Base-by-base conservation (phyloP, 2,113 vertebrate species). In the Phylloscopus trochiloides region DNA sequence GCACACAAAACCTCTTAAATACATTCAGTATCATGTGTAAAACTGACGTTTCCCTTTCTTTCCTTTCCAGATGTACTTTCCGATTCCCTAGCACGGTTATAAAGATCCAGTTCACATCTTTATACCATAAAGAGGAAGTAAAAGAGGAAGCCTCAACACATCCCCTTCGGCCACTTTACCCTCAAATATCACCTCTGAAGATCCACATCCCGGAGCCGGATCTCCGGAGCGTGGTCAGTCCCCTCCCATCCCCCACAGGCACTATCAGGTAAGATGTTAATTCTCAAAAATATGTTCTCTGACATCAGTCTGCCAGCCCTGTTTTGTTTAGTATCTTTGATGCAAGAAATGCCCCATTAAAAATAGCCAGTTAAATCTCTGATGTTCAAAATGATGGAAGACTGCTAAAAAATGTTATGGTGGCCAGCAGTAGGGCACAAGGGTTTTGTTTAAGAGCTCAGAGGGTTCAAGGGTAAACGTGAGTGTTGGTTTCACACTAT, bases 161-260 rank as follows among this genome's bases (percentile, higher is more conserved):
- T 20, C 98, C 98, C 3, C 98, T 98, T 50, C 98, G 98, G 88
- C 98, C 98, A 0, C 98, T 99, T 34, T 98, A 99, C 94, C 99
- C 99, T 25, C 99, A 99, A 59, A 99, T 99, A 82, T 99, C 99
- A 0, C 99, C 99, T 8, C 98, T 99, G 91, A 99, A 99, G 98
- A 99, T 99, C 97, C 99, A 98, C 98, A 99, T 99, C 98, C 99
- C 99, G 62, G 99, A 99, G 96, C 99, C 99, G 85, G 98, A 99
- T 97, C 98, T 99, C 97, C 98, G 98, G 96, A 98, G 93, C 11
- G 96, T 99, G 89, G 98, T 98, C 96, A 99, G 99, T 66, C 99
- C 99, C 24, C 96, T 99, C 96, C 99, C 99, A 1, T 99, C 99
- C 51, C 99, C 99, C 5, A 99, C 99, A 2, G 99, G 99, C 97